Conservation (phyloP, 30 jellyfish, hydroid and myxozoan species). For the Hydractinia echinata region DNA sequence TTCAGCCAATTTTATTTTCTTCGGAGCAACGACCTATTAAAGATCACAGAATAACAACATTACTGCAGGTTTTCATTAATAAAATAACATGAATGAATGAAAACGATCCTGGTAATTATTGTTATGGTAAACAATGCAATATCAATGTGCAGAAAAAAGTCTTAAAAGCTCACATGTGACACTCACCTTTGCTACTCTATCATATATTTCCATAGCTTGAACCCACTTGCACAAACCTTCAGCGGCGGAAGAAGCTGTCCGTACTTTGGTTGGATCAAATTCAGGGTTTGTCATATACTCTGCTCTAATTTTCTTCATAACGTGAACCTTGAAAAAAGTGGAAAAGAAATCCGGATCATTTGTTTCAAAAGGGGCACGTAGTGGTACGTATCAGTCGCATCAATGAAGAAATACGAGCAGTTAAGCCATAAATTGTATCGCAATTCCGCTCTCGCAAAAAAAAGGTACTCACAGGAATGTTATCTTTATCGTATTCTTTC, state of each 20-base stretch:
- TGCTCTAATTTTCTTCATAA: conserved; percentile 83
- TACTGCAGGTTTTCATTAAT: not conserved
- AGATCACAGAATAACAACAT: not conserved
- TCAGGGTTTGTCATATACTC: conserved; percentile 86
- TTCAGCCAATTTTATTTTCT: conserved; percentile 79
- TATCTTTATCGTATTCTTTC: conserved; percentile 84
- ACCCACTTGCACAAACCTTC: conserved; percentile 99
- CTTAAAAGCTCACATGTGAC: not conserved
- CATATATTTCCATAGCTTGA: conserved; percentile 94
- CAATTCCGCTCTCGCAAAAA: not conserved
- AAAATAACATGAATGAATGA: no score
- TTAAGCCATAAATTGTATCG: not conserved
- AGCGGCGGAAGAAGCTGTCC: conserved; percentile 97
- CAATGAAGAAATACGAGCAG: not conserved
- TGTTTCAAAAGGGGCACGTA: not conserved
- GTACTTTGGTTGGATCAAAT: conserved; percentile 90
- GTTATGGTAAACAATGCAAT: not conserved
- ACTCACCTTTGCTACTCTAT: conserved; percentile 90
- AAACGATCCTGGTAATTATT: not conserved
- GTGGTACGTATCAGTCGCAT: not conserved
- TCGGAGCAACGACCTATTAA: conserved; percentile 86
- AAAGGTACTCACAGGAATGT: conserved; percentile 79
- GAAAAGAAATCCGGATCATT: not conserved
- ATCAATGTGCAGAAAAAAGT: not conserved
- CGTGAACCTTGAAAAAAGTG: conserved; percentile 48